Evolutionary conservation across 1,140 invertebrate genomes (phyloP).

Genomic region (Penaeus vannamei): DNA sequence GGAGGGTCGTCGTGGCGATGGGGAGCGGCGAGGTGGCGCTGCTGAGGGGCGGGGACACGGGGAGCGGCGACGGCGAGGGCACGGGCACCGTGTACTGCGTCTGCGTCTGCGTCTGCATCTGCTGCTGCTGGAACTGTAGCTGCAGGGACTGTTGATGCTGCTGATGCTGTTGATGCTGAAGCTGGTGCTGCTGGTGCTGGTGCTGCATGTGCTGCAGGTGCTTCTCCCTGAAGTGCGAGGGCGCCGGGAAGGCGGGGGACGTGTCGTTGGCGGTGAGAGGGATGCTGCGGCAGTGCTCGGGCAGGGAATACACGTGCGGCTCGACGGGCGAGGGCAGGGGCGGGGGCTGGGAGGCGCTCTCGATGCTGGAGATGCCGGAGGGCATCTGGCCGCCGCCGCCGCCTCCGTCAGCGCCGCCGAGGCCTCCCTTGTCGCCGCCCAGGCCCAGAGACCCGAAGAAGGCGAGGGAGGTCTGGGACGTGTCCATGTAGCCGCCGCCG

Average conservation of each 20-base stretch:
- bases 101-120: slow-evolving; percentile 76
- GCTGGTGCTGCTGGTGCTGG: slow-evolving; percentile 24
- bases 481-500: slow-evolving; percentile 43
- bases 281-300: slow-evolving; percentile 71
- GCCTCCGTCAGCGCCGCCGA: slow-evolving; percentile 57
- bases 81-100: slow-evolving; percentile 78
- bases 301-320: slow-evolving; percentile 79
- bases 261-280: slow-evolving; percentile 69
- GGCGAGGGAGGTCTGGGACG: slow-evolving; percentile 41
- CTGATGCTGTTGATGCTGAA: slow-evolving; percentile 70
- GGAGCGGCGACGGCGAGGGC: slow-evolving; percentile 69
- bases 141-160: slow-evolving; percentile 38
- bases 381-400: slow-evolving; percentile 51
- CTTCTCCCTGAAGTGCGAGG: slow-evolving; percentile 67
- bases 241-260: slow-evolving; percentile 69
- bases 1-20: slow-evolving; percentile 70
- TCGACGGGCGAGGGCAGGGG: slow-evolving; percentile 77
- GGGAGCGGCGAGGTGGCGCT: slow-evolving; percentile 73
- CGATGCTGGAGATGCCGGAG: slow-evolving; percentile 26
- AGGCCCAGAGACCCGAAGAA: slow-evolving; percentile 53
- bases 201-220: slow-evolving; percentile 71
- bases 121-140: slow-evolving; percentile 70
- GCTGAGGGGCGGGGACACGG: slow-evolving; percentile 68
- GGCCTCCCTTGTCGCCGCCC: slow-evolving; percentile 49
- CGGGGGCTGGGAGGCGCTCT: slow-evolving; percentile 71